These are phyloP conservation scores for Malurus melanocephalus DNA, from an alignment of 2,113 vertebrate species.

Conservation along the genomic window DNA sequence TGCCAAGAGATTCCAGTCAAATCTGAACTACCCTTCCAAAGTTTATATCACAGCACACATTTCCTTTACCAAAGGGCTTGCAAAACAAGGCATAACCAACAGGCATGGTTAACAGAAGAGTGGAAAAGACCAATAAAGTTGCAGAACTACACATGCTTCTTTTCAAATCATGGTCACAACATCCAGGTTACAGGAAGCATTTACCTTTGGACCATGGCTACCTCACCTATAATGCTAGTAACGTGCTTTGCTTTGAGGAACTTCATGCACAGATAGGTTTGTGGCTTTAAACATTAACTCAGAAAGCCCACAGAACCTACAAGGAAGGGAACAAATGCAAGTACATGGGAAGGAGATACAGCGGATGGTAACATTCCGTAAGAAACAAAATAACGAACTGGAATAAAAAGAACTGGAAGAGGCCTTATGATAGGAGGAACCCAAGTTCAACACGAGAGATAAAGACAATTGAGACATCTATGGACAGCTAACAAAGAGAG, in stretches of 20 bases:
- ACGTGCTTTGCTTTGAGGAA: not conserved
- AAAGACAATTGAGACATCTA: not conserved
- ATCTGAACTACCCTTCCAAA: not conserved
- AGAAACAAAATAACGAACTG: not conserved
- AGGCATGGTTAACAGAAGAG: not conserved
- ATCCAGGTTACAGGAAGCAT: not conserved
- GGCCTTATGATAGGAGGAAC: rapidly evolving
- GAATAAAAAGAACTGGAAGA: not conserved
- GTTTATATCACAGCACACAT: not conserved
- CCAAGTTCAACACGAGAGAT: not conserved
- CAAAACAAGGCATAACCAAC: not conserved
- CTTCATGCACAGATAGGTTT: not conserved
- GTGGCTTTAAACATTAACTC: conserved; percentile 32
- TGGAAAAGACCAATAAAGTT: not conserved
- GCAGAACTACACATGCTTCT: not conserved
- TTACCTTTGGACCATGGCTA: not conserved
- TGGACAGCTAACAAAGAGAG: not conserved
- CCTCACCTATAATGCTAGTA: not conserved
- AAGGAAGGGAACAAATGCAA: not conserved
- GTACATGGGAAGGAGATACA: not conserved
- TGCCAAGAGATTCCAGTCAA: not conserved
- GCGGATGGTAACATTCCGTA: not conserved
- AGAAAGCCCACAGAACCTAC: not conserved
- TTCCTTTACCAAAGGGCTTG: not conserved
- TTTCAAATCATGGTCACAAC: not conserved